Base-by-base conservation (phyloP, 30 jellyfish, hydroid and myxozoan species). In the Haliclystus octoradiatus region DNA sequence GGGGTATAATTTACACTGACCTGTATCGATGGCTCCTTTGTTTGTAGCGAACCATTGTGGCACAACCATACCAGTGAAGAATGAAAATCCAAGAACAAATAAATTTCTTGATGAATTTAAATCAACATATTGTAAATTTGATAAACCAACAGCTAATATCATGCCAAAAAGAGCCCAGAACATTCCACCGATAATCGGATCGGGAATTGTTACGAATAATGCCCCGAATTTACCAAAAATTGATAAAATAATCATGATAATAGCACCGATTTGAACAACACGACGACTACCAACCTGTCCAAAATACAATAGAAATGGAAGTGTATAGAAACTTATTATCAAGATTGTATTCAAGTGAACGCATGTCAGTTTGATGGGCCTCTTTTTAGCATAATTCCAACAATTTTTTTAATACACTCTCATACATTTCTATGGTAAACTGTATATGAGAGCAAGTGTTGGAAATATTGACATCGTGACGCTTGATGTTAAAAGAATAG, bases 161-260 rank as follows among this genome's bases (percentile, higher is more conserved):
- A 86, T 68, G 23, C 96, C 96, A 73, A 86, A 86, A 65, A 86
- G 65, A 3, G 83, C 78, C 96, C 96, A 86, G 65, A 86, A 86
- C 94, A 86, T 78, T 29, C 94, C 96, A 12, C 96, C 96, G 53
- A 86, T 53, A 29, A 86, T 60, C 25, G 96, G 96, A 24, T 86
- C 82, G 19, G 96, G 96, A 26, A 86, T 86, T 27, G 86, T 72
- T 34, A 94, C 72, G 34, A 86, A 86, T 49, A 86, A 50, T 12
- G 96, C 96, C 29, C 96, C 96, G 65, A 86, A 79, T 69, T 86
- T 86, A 3, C 96, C 94, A 73, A 86, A 63, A 31, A 74, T 34
- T 14, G 94, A 84, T 62, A 86, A 51, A 5, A 64, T 22, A 24
- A 86, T 51, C 96, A 86, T 86, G 33, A 86, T 30, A n/a, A 78